These are phyloP conservation scores for Anastatus disparis DNA, from an alignment of 1,140 invertebrate species.

Conservation along the genomic window DNA sequence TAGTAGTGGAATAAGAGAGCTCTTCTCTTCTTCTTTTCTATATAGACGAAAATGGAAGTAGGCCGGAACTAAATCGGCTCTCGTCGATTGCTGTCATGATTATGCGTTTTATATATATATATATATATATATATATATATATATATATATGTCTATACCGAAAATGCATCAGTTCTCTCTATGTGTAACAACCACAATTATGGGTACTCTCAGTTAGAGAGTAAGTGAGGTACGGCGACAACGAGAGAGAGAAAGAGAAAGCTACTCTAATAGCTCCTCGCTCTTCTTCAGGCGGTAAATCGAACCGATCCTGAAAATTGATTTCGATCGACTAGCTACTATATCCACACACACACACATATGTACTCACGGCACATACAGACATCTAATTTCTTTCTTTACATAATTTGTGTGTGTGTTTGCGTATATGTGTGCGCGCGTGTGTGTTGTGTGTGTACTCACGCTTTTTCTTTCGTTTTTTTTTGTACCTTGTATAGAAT, in stretches of 20 bases:
- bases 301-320: slow-evolving; percentile 33
- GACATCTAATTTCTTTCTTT: too few relatives aligned
- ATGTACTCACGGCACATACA: too few relatives aligned
- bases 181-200: background rate
- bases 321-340: slow-evolving; percentile 26
- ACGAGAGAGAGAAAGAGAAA: background rate
- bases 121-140: background rate
- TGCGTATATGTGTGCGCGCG: too few relatives aligned
- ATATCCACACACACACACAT: too few relatives aligned
- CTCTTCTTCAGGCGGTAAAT: background rate
- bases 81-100: slow-evolving; percentile 13
- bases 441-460: too few relatives aligned
- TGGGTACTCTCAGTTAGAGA: background rate
- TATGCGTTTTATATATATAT: background rate
- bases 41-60: slow-evolving; percentile 18
- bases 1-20: background rate
- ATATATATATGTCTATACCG: background rate
- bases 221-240: background rate
- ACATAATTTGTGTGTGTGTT: too few relatives aligned
- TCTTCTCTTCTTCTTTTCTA: background rate
- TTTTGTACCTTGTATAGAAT: too few relatives aligned
- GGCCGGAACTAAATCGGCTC: slow-evolving; percentile 31
- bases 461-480: too few relatives aligned
- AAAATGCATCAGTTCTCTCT: background rate
- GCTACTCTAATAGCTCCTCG: background rate